Base-by-base conservation (phyloP, 2,888 invertebrate genomes). In the Ophioninae sp. region DNA sequence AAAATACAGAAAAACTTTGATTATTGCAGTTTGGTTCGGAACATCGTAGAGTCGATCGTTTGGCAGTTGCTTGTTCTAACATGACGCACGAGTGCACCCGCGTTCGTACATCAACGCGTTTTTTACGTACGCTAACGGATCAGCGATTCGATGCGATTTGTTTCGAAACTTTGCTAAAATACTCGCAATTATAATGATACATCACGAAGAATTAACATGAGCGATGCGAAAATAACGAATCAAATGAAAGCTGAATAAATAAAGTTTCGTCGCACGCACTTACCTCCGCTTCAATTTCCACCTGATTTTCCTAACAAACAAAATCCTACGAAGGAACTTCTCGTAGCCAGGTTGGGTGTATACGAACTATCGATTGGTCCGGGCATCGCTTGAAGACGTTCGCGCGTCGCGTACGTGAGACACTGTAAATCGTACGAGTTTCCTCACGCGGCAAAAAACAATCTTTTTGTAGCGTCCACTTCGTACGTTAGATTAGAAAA, bases 291-390 rank as follows among this genome's bases (percentile, higher is more conserved):
- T 39, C 41, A 30, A 37, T 41, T 7, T 7, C 7, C 23, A 23
- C 21, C 17, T 23, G 44, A 62, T 41, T 61, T 6, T 7, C 44
- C 7, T 7, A 17, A 17, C 23, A 6, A 73, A 44, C 13, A 21
- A 61, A 70, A n/a, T 59, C 1, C 17, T 17, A 21, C 23, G 59
- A 44, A 41, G 21, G n/a, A 61, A 44, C 61, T 61, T 62, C 44
- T 41, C 72, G 20, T 59, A 61, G 6, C n/a, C 8, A 17, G 17
- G 61, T 41, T 72, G 41, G 57, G 41, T 41, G 73, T 44, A 50
- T 50, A 44, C 6, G 73, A 73, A 37, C 23, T 62, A 73, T 73
- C 73, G 73, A 73, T 73, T 73, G 41, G 61, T 73, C 17, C 37
- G 61, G 61, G 41, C 61, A 62, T 73, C 2, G 61, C 73, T 41